Base-by-base conservation (phyloP, 2,113 vertebrate species). In the Hystrix cristata region DNA sequence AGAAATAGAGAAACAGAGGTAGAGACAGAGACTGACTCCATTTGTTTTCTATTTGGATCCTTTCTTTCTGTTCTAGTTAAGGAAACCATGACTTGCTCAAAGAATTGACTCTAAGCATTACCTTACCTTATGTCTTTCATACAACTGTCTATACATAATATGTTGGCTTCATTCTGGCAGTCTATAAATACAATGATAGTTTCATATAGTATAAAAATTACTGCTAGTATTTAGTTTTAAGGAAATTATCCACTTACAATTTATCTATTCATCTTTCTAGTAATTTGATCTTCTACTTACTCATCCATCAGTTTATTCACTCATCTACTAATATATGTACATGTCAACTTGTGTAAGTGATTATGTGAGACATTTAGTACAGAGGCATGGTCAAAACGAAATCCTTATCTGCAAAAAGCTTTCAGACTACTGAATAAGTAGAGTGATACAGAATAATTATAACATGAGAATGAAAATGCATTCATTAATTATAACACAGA, bases 141-240 rank as follows among this genome's bases (percentile, higher is more conserved):
- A 78, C 46, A 65, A 25, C 7, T 91, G 71, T 19, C n/a, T 95
- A 3, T 57, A 29, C 2, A 53, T 1, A 69, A 43, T 16, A 1
- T 72, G 57, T 79, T 53, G 57, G 6, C 31, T 69, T 19, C 16
- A 87, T 87, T 91, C 15, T 57, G 51, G 92, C 6, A 90, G 23
- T 2, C 16, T 15, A 60, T 13, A 7, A 29, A 51, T 27, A 72
- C 7, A 86, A 59, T 25, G 4, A 76, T 18, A 95, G 14, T 48
- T 93, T 57, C 76, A 64, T 72, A 2, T 12, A 48, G 29, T 69
- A 92, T 48, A 72, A 0, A 38, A 78, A 83, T 46, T 10, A 23
- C 10, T 71, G 23, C 18, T 65, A 29, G 78, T 19, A 65, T 74
- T 90, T 76, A 57, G 94, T 84, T 43, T 88, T 78, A 95, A 48